These are phyloP conservation scores for Pentamera pediparva DNA, from an alignment of 53 echinoderm and acorn worm genomes.

Conservation along the genomic window DNA sequence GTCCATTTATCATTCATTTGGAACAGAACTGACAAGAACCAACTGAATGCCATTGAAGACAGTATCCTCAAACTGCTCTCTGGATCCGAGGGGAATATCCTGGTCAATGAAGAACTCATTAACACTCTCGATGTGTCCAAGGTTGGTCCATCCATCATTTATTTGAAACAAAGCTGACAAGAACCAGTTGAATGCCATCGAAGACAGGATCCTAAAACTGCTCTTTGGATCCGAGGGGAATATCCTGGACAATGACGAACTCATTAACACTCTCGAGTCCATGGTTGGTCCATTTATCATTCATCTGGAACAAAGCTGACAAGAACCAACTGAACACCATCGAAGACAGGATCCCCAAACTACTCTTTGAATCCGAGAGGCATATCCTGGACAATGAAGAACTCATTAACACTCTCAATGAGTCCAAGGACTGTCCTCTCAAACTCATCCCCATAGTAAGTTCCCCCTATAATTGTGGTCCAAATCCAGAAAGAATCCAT, in stretches of 20 bases:
- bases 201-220: slow-evolving; percentile 95
- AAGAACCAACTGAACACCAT: no score
- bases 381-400: slow-evolving; percentile 99
- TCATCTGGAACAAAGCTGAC: no score
- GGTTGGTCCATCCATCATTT: slow-evolving; percentile 45
- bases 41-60: slow-evolving; percentile 97
- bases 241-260: slow-evolving; percentile 97
- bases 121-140: slow-evolving; percentile 97
- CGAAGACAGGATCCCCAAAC: no score
- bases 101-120: slow-evolving; percentile 97
- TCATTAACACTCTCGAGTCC: slow-evolving; percentile 96
- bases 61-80: slow-evolving; percentile 92
- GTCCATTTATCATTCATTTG: slow-evolving; percentile 43
- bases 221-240: slow-evolving; percentile 69
- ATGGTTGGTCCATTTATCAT: slow-evolving; percentile 60
- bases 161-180: slow-evolving; percentile 94
- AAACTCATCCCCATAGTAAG: no score
- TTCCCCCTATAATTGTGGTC: no score
- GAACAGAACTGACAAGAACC: slow-evolving; percentile 97
- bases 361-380: slow-evolving; percentile 83
- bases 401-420: slow-evolving; percentile 95
- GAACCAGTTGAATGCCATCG: slow-evolving; percentile 98
- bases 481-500: no score
- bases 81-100: slow-evolving; percentile 86
- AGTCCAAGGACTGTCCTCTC: slow-evolving; percentile 69